Evolutionary conservation across 1,140 invertebrate genomes (phyloP).

Genomic region (Hylaeus volcanicus): DNA sequence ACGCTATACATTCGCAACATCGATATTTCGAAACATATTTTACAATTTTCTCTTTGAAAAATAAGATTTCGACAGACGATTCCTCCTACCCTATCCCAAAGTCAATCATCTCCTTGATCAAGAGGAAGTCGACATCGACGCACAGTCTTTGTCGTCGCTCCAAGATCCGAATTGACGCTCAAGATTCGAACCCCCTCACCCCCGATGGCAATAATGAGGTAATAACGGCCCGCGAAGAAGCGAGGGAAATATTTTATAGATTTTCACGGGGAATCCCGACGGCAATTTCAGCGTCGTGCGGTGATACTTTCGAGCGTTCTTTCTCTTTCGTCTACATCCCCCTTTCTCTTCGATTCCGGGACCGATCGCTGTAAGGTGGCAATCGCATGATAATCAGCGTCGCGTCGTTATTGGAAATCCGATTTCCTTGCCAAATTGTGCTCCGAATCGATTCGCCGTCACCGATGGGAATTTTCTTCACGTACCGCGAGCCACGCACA

Average conservation of each 20-base stretch:
- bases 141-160: background rate
- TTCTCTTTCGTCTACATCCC: background rate
- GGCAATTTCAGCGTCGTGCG: conserved; percentile 28
- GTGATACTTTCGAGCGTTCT: conserved; percentile 16
- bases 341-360: conserved; percentile 5
- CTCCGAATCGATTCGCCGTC: conserved; percentile 56
- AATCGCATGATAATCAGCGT: conserved; percentile 65
- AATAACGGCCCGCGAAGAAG: conserved; percentile 18
- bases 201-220: conserved; percentile 42
- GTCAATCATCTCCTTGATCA: background rate
- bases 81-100: too few relatives aligned
- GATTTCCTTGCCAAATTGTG: conserved; percentile 64
- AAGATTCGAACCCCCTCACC: conserved; percentile 4
- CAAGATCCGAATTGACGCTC: background rate
- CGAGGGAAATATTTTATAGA: conserved; percentile 55
- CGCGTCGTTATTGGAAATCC: conserved; percentile 65
- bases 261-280: conserved; percentile 48
- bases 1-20: too few relatives aligned
- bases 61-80: too few relatives aligned
- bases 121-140: background rate
- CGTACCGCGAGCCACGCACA: conserved; percentile 35
- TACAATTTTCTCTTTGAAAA: too few relatives aligned
- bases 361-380: conserved; percentile 51
- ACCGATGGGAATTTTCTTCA: conserved; percentile 60
- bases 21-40: too few relatives aligned